phyloP scores from a whole-genome alignment of 92 coral and sea anemone genomes.

The Hydrozoanthus gracilis region DNA sequence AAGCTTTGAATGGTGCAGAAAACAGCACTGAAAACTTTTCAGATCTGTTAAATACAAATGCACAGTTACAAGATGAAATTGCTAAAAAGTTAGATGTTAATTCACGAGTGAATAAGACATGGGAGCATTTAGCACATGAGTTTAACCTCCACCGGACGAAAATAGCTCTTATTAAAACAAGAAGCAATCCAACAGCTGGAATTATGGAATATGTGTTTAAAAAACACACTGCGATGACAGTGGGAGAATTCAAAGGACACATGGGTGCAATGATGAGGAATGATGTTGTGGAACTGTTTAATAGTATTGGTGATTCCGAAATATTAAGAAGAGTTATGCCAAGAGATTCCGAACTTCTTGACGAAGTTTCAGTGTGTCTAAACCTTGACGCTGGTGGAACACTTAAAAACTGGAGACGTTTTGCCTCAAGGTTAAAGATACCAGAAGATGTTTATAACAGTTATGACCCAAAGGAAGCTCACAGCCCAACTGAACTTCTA shows the following conservation, averaged over 20 bases:
- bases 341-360: constrained; percentile 34
- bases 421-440: constrained; percentile 24
- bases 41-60: not conserved
- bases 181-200: constrained; percentile 22
- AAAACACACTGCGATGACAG: not conserved
- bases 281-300: constrained; percentile 11
- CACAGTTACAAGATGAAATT: constrained; percentile 14
- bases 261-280: not conserved
- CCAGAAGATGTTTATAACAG: not conserved
- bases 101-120: not conserved
- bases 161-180: not conserved
- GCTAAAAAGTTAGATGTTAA: not conserved
- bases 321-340: constrained; percentile 18
- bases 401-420: constrained; percentile 27
- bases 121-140: constrained; percentile 21
- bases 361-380: constrained; percentile 20
- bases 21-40: not conserved
- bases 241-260: not conserved
- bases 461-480: constrained; percentile 16
- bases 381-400: constrained; percentile 26
- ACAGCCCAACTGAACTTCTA: constrained; percentile 43
- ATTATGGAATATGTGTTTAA: constrained; percentile 15
- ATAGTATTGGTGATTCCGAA: not conserved
- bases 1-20: not conserved
- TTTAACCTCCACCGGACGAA: not conserved